Conservation (phyloP, 2,113 vertebrate genomes). For the Zosterops pallidus region DNA sequence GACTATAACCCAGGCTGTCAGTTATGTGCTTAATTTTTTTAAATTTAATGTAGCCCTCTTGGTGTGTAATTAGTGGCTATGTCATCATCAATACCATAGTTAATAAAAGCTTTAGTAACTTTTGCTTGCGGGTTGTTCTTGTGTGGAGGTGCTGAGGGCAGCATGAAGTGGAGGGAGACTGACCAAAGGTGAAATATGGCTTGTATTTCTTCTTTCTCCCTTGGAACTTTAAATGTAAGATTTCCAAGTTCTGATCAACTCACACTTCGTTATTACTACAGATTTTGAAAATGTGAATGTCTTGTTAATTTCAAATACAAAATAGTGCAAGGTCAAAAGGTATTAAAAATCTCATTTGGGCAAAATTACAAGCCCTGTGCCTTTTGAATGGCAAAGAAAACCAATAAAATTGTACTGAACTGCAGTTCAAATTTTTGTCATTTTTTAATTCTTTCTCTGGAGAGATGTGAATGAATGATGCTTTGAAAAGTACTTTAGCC, state of each 20-base stretch:
- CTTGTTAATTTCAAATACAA: constrained; percentile 13
- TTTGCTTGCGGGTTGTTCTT: background rate
- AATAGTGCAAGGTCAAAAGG: background rate
- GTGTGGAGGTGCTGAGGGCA: background rate
- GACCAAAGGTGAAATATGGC: background rate
- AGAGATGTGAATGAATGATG: background rate
- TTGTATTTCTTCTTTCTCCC: background rate
- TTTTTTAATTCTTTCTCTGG: background rate
- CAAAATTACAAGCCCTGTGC: background rate
- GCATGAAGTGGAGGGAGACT: background rate
- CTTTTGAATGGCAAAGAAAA: constrained; percentile 20
- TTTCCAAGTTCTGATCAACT: background rate
- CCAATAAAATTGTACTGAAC: constrained; percentile 1
- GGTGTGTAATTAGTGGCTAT: background rate
- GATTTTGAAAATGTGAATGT: background rate
- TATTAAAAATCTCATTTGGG: background rate
- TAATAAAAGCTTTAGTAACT: constrained; percentile 7
- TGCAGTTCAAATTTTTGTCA: constrained; percentile 5
- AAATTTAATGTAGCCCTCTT: background rate
- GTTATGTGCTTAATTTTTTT: background rate
- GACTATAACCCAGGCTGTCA: constrained; percentile 8
- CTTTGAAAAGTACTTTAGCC: constrained; percentile 14
- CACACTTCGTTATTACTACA: background rate
- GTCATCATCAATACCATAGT: background rate
- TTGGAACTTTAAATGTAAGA: background rate